A percentile compares a stretch with the other conserved stretches of the same genome.
phyloP scores from a whole-genome alignment of 2,113 vertebrate species.

The Raja brachyura region DNA sequence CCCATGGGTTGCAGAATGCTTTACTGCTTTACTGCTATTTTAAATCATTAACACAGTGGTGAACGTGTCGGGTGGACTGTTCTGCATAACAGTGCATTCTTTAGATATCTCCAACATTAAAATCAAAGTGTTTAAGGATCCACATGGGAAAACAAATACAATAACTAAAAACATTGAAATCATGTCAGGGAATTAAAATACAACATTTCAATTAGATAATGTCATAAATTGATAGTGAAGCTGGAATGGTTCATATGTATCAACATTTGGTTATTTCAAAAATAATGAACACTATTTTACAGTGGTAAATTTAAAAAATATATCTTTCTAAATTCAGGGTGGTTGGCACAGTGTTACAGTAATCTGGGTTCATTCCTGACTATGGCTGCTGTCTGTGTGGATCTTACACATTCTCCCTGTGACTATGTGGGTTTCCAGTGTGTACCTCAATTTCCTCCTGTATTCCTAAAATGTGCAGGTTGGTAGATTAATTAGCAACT shows the following conservation, averaged over 20 bases:
- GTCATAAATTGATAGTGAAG: background rate
- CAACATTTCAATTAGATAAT: background rate
- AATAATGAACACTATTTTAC: background rate
- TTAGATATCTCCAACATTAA: background rate
- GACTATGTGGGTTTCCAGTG: too few species aligned
- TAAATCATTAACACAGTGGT: background rate
- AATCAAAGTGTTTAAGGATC: background rate
- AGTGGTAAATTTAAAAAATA: background rate
- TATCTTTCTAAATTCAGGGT: background rate
- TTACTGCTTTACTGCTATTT: background rate
- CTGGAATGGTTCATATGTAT: background rate
- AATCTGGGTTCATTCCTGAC: too few species aligned
- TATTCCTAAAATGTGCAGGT: too few species aligned
- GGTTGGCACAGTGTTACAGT: too few species aligned
- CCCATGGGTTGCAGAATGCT: background rate
- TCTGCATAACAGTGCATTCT: background rate
- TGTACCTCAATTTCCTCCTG: too few species aligned
- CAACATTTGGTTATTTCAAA: background rate
- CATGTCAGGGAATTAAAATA: background rate
- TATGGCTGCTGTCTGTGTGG: too few species aligned
- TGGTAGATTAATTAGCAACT: too few species aligned
- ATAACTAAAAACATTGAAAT: background rate
- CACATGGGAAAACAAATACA: background rate
- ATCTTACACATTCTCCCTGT: too few species aligned
- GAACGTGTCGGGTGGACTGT: background rate